Evolutionary conservation across 2,113 vertebrate species (phyloP), one percentile per base, ranked within the genome.

Genomic region (Pholis gunnellus): DNA sequence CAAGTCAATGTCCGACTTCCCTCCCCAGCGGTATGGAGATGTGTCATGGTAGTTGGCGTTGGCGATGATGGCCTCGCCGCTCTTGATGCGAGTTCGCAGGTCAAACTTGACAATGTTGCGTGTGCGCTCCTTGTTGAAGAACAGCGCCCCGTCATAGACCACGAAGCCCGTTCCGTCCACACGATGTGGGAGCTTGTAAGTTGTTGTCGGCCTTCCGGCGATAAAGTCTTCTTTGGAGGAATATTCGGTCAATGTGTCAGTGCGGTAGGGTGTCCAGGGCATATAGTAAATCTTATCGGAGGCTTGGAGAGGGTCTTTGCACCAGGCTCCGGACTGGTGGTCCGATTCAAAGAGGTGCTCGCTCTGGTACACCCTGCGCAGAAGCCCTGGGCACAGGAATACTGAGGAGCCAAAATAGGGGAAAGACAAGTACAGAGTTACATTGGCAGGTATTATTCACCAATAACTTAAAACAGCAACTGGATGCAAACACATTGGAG

Each of bases 201-300:
- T 99, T 0, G 98, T 99, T 0, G 98, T 99, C 0, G 98, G 98
- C 78, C 98, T 95, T 13, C 98, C 98, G 0, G 98, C 98, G 3
- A 99, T 96, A 84, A 99, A 99, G 91, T 99, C 98, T 11, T 99
- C 98, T 94, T 99, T 99, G 88, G 98, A 99, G 44, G 98, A 98
- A 84, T 99, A 99, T 22, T 99, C 98, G 0, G 98, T 99, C 73
- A 99, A 91, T 0, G 97, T 99, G 87, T 99, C 98, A 0, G 98
- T 99, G 76, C 98, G 95, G 88, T 99, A 99, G 0, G 98, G 98
- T 0, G 98, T 99, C 98, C 98, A 99, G 8, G 98, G 98, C 98
- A 99, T 99, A 91, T 99, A 99, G 94, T 99, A 99, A 87, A 99
- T 99, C 95, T 99, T 99, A 94, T 99, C 98, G 0, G 98, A 99